Conservation (phyloP, 2,888 invertebrate species). For the Endotricha flammealis region DNA sequence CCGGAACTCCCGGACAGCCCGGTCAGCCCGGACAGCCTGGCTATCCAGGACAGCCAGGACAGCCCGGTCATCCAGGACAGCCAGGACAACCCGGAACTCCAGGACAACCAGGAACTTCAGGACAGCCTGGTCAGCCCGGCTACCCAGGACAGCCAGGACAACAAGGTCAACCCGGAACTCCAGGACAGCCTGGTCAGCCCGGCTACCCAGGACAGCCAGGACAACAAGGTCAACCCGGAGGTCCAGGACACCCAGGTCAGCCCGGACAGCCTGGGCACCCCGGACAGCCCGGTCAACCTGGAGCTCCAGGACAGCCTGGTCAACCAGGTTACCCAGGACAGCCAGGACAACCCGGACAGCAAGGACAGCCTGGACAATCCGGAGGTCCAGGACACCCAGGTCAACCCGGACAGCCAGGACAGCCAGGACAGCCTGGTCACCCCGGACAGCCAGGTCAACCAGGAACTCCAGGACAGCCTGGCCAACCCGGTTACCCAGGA, state of each 20-base stretch:
- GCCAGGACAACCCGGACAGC: constrained; percentile 19
- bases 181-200: constrained; percentile 25
- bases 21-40: constrained; percentile 21
- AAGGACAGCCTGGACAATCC: constrained; percentile 27
- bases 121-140: constrained; percentile 18
- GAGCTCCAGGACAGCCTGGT: constrained; percentile 18
- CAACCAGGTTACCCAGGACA: constrained; percentile 23
- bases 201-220: constrained; percentile 27
- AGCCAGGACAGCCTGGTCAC: constrained; percentile 19
- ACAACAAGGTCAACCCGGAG: constrained; percentile 24
- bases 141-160: constrained; percentile 23
- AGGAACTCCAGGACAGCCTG: constrained; percentile 49
- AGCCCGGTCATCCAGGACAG: constrained; percentile 33
- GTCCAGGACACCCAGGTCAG: constrained; percentile 24
- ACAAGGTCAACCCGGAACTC: constrained; percentile 37
- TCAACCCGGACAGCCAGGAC: constrained; percentile 45
- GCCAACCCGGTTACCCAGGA: constrained; percentile 49
- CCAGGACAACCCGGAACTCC: constrained; percentile 22
- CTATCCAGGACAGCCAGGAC: constrained; percentile 34
- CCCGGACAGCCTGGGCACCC: constrained; percentile 48
- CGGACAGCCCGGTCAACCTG: constrained; percentile 23
- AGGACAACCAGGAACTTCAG: constrained; percentile 17
- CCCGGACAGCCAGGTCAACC: constrained; percentile 33
- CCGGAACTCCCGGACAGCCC: constrained; percentile 19
- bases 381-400: constrained; percentile 51